Evolutionary conservation across 2,797 vertebrate genomes (phyloP), one percentile per base, ranked within the genome.

Genomic region (Enteromius unitaeniatus): DNA sequence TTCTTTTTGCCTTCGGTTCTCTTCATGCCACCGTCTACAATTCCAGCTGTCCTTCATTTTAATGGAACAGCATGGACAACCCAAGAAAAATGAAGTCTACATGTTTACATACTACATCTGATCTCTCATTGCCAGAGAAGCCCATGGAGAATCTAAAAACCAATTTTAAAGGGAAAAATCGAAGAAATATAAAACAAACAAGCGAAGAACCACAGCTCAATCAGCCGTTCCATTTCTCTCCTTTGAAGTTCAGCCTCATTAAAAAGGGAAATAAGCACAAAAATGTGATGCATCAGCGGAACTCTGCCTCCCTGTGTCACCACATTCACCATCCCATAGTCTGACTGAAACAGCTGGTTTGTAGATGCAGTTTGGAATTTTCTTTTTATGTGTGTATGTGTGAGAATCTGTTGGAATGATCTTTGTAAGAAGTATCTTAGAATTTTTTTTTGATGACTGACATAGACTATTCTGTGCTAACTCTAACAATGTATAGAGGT

Each of bases 11-110:
- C 78, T 70, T 62, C 53, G 55, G 78, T 86, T 81, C 82, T 65
- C 76, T 55, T 34, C 58, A 60, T 76, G 34, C 53, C 84, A 75
- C 40, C 31, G 17, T 75, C 58, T 49, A 72, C 81, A 86, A 83
- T 86, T 76, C 47, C 58, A 58, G 70, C 76, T 77, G 68, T 81
- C 73, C 69, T 85, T 88, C 83, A 83, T 74, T 62, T 78, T 83
- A 86, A 86, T 86, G 73, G 67, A 83, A 72, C 49, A n/a, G 19
- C 70, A 80, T n/a, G 47, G 79, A 86, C 23, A 77, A 49, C 67
- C 8, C 42, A 23, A 62, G 73, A 86, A 81, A 81, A 84, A 78
- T 84, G 65, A 84, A 84, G 74, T 74, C 77, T 42, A 31, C 47
- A 53, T 67, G 65, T 78, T 23, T 75, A 55, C 72, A 51, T 78